phyloP scores from a whole-genome alignment of 92 coral and sea anemone genomes.

The Umimayanthus kanabou region DNA sequence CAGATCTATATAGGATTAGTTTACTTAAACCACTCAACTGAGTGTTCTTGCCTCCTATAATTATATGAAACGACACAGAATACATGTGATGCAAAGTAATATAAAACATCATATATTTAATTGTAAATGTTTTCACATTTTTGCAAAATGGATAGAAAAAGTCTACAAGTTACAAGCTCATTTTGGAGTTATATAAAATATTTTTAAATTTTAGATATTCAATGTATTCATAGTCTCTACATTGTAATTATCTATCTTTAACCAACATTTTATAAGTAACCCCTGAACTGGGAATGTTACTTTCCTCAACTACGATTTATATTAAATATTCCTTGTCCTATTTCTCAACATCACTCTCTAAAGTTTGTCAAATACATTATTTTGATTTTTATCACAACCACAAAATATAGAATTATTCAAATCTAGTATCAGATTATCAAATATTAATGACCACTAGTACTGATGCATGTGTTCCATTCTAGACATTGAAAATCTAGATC shows the following conservation, averaged over 20 bases:
- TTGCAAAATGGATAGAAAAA: neutral
- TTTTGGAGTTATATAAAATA: too few species aligned
- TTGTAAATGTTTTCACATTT: too few species aligned
- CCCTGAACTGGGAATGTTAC: neutral
- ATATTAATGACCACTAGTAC: neutral
- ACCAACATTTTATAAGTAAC: neutral
- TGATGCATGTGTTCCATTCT: neutral
- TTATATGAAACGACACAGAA: too few species aligned
- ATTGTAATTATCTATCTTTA: too few species aligned
- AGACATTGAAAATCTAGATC: neutral
- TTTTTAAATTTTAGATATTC: neutral
- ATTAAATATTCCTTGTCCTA: too few species aligned
- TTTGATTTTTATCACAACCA: neutral
- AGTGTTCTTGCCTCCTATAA: neutral
- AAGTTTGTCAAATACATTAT: too few species aligned
- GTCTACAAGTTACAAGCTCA: neutral
- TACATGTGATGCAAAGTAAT: too few species aligned
- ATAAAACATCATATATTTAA: too few species aligned
- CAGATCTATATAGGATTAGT: too few species aligned
- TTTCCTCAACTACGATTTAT: too few species aligned
- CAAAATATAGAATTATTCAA: slow-evolving; percentile 11
- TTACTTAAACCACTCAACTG: neutral
- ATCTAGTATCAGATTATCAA: slow-evolving; percentile 21
- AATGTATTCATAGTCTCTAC: neutral
- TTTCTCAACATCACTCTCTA: too few species aligned